Evolutionary conservation across 2,888 invertebrate species (phyloP), one percentile per base, ranked within the genome.

Genomic region (Caenorhabditis sp.): DNA sequence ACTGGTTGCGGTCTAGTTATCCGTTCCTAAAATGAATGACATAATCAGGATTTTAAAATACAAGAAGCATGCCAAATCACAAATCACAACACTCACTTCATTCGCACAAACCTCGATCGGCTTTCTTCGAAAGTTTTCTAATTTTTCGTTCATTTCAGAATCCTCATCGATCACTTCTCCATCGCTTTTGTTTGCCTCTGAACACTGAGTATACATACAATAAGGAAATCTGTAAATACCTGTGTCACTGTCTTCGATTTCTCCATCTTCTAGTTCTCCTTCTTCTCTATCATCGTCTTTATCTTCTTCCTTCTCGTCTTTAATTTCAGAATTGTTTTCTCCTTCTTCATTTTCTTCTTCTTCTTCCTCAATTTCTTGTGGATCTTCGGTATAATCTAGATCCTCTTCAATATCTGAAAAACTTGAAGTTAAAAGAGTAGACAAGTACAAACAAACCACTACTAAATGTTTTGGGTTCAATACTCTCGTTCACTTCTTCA

Each of bases 81-180:
- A 26, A 14, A 5, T 19, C 43, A 27, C 62, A 62, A 50, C 49
- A 72, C 73, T 73, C 73, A 73, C 73, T 65, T 73, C 62, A 68
- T 72, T 72, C 62, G 50, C 57, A 73, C 73, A 59, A 68, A 73
- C 73, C 73, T 73, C 73, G n/a, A 73, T 73, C 27, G 65, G 65
- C 12, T 36, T 19, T 14, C 55, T 24, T 55, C 19, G n/a, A 36
- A 24, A 23, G 26, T 57, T 36, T 19, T 21, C 21, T 21, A 31
- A 21, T 58, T 37, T 37, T 58, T 26, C 14, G 4, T 37, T 36
- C 27, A 21, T 12, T 21, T 36, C 58, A n/a, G n/a, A 21, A 49
- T 59, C 49, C 6, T 59, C 49, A 24, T 59, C 59, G 14, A 3
- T 17, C 4, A 59, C 37, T 59, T 59, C 59, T 43, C 59, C 49